These are phyloP conservation scores for Litoditis marina DNA, from an alignment of 2,888 invertebrate genomes.

Conservation along the genomic window DNA sequence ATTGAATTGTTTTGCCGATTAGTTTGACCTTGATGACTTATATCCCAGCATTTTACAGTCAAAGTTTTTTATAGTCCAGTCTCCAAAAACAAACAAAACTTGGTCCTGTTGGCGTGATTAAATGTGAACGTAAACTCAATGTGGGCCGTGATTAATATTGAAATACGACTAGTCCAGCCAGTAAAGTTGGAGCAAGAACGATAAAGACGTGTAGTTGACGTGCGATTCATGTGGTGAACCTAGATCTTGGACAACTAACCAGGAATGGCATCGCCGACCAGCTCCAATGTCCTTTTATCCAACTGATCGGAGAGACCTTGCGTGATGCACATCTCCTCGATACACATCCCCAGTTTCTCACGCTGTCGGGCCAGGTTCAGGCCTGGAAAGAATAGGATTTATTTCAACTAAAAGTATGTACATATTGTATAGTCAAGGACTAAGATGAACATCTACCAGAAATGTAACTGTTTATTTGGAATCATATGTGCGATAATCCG, in stretches of 20 bases:
- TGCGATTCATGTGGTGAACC: neutral
- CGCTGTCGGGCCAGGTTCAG: constrained; percentile 91
- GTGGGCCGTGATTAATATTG: neutral
- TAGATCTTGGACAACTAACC: neutral
- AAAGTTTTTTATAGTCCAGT: too few species aligned
- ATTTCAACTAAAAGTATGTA: too few species aligned
- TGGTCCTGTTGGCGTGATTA: too few species aligned
- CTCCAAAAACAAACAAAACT: too few species aligned
- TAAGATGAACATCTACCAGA: too few species aligned
- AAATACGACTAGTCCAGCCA: neutral
- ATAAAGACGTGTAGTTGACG: constrained; percentile 2
- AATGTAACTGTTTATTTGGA: too few species aligned
- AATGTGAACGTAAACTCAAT: too few species aligned
- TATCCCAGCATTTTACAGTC: too few species aligned
- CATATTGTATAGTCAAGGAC: too few species aligned
- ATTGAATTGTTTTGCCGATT: too few species aligned
- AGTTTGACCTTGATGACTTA: too few species aligned
- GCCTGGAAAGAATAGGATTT: constrained; percentile 71
- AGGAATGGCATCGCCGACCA: neutral
- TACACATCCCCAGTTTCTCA: constrained; percentile 82
- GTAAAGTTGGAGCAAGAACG: neutral
- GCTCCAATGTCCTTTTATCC: constrained; percentile 12
- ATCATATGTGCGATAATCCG: too few species aligned
- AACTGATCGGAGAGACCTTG: constrained; percentile 77
- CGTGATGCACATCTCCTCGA: constrained; percentile 84